Base-by-base conservation (phyloP, 2,888 invertebrate genomes). In the Melinaea menophilus region DNA sequence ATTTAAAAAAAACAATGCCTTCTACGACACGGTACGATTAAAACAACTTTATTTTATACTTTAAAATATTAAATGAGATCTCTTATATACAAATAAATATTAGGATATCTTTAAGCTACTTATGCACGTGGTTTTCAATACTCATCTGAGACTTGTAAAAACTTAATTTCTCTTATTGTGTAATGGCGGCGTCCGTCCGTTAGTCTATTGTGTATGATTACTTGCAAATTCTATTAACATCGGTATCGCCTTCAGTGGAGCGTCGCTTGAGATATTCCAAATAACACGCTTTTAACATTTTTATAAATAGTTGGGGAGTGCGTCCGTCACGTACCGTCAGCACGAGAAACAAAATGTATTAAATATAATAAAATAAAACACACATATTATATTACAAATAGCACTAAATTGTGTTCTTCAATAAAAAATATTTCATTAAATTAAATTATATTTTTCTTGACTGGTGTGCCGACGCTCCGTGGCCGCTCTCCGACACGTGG, bases 121-220 rank as follows among this genome's bases (percentile, higher is more conserved):
- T 9, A 2, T 51, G 5, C 5, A 22, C 46, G 11, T 51, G 2
- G 7, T 51, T n/a, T n/a, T 51, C 2, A 31, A 31, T 31, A 9
- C 5, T 31, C 4, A 9, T 7, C 2, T 31, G 2, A 9, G 0
- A 4, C 3, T 5, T 51, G 51, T 31, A 7, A 31, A 62, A 22
- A 69, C 72, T 73, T 79, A 82, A 82, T 81, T 83, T 76, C 75
- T 71, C 65, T 69, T 71, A 83, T 81, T 84, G 82, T 83, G 70
- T 69, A 67, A 69, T 69, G 64, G 68, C 73, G 67, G 65, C 68
- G 69, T 72, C 66, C 70, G 72, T 74, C 73, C 85, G 86, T 87
- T 87, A 84, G 86, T 68, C 75, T 70, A 87, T 88, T 89, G 86
- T 86, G 71, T 69, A 59, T 63, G 78, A 81, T 88, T 88, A 89